phyloP scores from a whole-genome alignment of 2,113 vertebrate genomes.

The Meleagris gallopavo region DNA sequence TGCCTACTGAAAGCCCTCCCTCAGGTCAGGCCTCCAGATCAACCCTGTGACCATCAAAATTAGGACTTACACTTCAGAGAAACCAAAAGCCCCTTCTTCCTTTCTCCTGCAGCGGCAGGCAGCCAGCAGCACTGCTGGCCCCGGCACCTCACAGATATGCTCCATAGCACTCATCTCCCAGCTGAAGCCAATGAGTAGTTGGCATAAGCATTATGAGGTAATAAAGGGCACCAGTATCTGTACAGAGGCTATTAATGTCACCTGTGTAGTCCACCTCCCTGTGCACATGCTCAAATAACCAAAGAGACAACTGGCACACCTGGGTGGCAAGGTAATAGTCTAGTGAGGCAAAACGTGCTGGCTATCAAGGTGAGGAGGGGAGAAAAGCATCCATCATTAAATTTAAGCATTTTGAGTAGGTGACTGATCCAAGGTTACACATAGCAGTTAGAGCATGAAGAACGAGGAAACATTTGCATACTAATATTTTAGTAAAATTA shows the following conservation, averaged over 20 bases:
- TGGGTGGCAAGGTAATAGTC: fast-evolving
- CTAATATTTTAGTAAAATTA: background rate
- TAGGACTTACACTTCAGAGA: background rate
- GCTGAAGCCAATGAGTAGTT: background rate
- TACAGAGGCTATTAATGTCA: background rate
- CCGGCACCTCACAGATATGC: background rate
- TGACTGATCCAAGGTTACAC: background rate
- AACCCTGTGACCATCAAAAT: fast-evolving
- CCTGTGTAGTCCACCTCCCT: fast-evolving
- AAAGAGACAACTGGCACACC: fast-evolving
- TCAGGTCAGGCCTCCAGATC: fast-evolving
- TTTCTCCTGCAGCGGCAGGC: fast-evolving
- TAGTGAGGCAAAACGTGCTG: background rate
- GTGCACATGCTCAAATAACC: fast-evolving
- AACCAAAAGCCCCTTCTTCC: fast-evolving
- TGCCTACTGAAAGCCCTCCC: background rate
- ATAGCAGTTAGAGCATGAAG: fast-evolving
- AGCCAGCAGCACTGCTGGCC: fast-evolving
- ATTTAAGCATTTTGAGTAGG: background rate
- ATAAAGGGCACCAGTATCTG: background rate
- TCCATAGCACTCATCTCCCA: background rate
- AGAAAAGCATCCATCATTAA: background rate
- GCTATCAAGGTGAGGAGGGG: background rate
- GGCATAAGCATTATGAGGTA: background rate
- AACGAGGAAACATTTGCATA: background rate